phyloP scores from a whole-genome alignment of 2,113 vertebrate species.

The Rhinoptilus africanus region DNA sequence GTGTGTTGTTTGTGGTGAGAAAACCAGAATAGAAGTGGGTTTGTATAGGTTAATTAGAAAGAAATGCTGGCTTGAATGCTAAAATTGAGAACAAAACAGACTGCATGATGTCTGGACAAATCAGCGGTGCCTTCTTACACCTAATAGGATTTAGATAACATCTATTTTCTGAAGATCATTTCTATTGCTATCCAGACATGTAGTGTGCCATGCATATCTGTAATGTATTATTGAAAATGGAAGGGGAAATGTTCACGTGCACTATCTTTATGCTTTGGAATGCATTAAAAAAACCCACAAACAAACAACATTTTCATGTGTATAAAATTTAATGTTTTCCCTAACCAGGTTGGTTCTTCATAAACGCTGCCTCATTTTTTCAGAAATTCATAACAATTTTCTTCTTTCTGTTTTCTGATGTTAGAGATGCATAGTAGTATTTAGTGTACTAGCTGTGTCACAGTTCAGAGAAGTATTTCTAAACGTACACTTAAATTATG shows the following conservation, averaged over 20 bases:
- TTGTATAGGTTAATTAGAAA: constrained; percentile 17
- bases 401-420: not conserved
- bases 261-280: constrained; percentile 21
- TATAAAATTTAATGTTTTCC: constrained; percentile 4
- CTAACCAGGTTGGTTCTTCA: not conserved
- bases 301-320: not conserved
- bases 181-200: constrained; percentile 51
- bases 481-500: constrained; percentile 1
- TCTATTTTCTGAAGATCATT: constrained; percentile 67
- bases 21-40: constrained; percentile 75
- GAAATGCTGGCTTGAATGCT: constrained; percentile 27
- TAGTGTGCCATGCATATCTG: constrained; percentile 61
- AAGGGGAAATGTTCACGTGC: constrained; percentile 18
- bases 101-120: constrained; percentile 58
- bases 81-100: constrained; percentile 49
- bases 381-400: not conserved
- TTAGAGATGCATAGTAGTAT: not conserved
- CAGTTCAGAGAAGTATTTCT: not conserved
- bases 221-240: constrained; percentile 43
- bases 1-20: constrained; percentile 88
- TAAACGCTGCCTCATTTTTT: not conserved
- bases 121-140: constrained; percentile 75
- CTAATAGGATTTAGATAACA: constrained; percentile 58
- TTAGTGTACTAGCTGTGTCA: not conserved
- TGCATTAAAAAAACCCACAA: not conserved